Evolutionary conservation across 2,113 vertebrate genomes (phyloP).

Genomic region (Tragelaphus buxtoni): DNA sequence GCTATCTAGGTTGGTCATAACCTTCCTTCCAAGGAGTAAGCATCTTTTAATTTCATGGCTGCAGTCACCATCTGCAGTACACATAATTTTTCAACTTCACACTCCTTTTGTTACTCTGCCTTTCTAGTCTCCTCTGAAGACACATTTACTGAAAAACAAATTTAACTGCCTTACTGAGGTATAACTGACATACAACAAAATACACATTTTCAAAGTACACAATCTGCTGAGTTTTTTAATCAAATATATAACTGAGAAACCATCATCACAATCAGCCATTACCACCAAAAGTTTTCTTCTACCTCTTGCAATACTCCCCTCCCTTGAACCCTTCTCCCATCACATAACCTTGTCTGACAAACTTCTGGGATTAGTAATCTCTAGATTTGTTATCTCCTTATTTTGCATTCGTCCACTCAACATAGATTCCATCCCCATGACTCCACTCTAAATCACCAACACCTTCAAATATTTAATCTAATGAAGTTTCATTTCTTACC

Average conservation of each 20-base stretch:
- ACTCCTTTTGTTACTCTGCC: background rate
- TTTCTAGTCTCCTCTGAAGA: background rate
- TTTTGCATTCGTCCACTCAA: background rate
- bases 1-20: no score
- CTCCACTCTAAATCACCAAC: background rate
- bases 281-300: background rate
- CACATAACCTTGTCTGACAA: background rate
- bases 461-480: conserved; percentile 5
- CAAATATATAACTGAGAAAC: background rate
- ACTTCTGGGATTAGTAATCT: background rate
- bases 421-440: background rate
- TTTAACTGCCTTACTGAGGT: background rate
- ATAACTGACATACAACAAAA: background rate
- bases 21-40: no score
- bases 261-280: background rate
- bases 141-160: background rate
- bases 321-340: background rate
- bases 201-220: background rate
- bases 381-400: background rate
- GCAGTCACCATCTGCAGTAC: no score
- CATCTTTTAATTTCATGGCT: no score
- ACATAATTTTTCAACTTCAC: background rate
- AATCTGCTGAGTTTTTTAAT: background rate
- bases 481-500: background rate
- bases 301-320: background rate